Evolutionary conservation across 37 sponge, comb jelly and placozoan genomes (phyloP).

Genomic region (Ianthella basta): DNA sequence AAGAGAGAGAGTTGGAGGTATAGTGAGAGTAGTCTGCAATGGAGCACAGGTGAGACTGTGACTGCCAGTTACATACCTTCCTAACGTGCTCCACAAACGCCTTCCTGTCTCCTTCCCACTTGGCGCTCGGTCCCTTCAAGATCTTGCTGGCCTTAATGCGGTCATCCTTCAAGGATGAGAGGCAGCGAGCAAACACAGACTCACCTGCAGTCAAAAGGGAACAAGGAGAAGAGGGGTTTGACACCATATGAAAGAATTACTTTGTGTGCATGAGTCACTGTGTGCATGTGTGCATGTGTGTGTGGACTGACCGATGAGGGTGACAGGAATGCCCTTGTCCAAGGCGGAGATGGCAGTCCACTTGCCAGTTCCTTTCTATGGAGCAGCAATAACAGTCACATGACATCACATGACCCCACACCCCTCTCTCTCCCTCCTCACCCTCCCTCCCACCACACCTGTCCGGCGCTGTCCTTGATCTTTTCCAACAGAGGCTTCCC

Average conservation of each 20-base stretch:
- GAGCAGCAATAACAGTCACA: constrained; percentile 7
- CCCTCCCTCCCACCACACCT: constrained; percentile 28
- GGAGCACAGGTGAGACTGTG: background rate
- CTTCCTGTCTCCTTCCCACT: constrained; percentile 71
- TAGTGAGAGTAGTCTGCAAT: background rate
- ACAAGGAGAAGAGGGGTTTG: background rate
- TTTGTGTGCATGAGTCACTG: too few species aligned
- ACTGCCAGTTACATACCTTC: constrained; percentile 32
- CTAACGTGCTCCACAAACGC: constrained; percentile 83
- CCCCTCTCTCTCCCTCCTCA: background rate
- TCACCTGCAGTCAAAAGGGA: constrained; percentile 68
- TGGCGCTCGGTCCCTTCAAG: constrained; percentile 66
- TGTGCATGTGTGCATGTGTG: background rate
- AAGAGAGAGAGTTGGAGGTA: background rate
- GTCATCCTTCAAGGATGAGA: constrained; percentile 90
- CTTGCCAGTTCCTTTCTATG: constrained; percentile 95
- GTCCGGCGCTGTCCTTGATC: constrained; percentile 96
- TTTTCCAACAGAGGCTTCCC: constrained; percentile 87
- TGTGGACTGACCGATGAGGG: constrained; percentile 89
- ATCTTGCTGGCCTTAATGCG: constrained; percentile 80
- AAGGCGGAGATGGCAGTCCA: constrained; percentile 99
- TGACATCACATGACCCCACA: background rate
- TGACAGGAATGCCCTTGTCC: constrained; percentile 95
- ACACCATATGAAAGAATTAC: too few species aligned
- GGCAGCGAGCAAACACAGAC: constrained; percentile 96